A percentile compares a stretch with the other conserved stretches of the same genome.
Conservation (phyloP, 2,113 vertebrate species). For the Azemiops feae region DNA sequence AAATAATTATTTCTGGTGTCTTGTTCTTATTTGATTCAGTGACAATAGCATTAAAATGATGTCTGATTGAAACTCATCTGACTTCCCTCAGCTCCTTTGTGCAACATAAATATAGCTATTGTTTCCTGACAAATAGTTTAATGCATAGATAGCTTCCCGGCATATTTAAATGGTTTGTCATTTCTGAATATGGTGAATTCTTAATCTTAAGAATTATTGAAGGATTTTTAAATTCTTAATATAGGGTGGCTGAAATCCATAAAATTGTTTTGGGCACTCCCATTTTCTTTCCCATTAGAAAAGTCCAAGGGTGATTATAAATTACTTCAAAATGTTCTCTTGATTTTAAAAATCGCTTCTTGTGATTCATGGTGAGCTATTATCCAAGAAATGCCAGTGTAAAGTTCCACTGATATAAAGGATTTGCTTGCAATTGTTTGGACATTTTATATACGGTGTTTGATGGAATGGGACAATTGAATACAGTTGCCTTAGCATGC, state of each 20-base stretch:
- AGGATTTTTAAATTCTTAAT: not conserved
- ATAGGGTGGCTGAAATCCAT: not conserved
- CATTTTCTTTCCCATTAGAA: not conserved
- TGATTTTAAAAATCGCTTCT: not conserved
- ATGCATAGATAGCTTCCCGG: not conserved
- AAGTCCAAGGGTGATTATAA: not conserved
- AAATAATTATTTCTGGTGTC: not conserved
- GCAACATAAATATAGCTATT: not conserved
- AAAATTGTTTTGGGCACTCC: not conserved
- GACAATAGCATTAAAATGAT: not conserved
- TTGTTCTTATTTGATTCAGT: not conserved
- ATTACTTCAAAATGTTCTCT: not conserved
- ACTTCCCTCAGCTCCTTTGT: slow-evolving; percentile 6
- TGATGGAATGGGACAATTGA: too few relatives aligned
- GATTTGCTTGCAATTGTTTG: not conserved
- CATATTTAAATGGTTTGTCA: not conserved
- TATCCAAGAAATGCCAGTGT: not conserved
- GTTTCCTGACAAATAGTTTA: not conserved
- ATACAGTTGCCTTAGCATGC: too few relatives aligned
- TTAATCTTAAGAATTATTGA: not conserved
- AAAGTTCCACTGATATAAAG: not conserved
- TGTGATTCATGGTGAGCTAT: too few relatives aligned
- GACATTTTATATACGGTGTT: not conserved
- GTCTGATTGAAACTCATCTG: not conserved
- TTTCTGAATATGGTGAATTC: not conserved